Conservation (phyloP, 2,797 vertebrate genomes). For the Carapus acus region DNA sequence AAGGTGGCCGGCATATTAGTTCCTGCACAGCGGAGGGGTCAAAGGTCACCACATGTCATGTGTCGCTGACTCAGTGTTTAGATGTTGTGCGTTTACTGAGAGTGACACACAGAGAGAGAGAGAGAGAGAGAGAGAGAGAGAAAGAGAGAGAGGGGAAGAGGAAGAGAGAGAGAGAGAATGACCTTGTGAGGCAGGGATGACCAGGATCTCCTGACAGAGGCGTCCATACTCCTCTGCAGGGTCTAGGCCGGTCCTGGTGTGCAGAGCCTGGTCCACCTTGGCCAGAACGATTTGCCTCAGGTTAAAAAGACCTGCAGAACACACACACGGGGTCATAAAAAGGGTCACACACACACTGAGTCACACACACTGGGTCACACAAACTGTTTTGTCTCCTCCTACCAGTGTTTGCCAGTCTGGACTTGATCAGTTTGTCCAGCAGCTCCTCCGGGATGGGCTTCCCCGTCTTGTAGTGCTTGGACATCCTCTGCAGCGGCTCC, state of each 20-base stretch:
- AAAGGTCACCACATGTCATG: too few relatives aligned
- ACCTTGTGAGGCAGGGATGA: constrained; percentile 87
- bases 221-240: constrained; percentile 81
- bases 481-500: constrained; percentile 89
- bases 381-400: too few relatives aligned
- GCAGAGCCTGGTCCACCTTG: constrained; percentile 90
- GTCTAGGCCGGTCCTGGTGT: constrained; percentile 79
- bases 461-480: constrained; percentile 82
- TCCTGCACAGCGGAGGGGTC: constrained; percentile 59
- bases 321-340: too few relatives aligned
- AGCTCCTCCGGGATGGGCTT: constrained; percentile 79
- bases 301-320: constrained; percentile 84
- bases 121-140: too few relatives aligned
- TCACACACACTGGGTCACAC: too few relatives aligned
- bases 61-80: too few relatives aligned
- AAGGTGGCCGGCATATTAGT: constrained; percentile 98
- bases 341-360: too few relatives aligned
- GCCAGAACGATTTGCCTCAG: constrained; percentile 93
- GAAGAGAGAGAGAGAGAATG: too few relatives aligned
- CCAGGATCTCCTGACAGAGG: constrained; percentile 85
- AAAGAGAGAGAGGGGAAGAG: too few relatives aligned
- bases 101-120: too few relatives aligned
- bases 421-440: constrained; percentile 89
- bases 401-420: constrained; percentile 95
- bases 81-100: too few relatives aligned